Percentiles rank a stretch among this genome's conserved stretches.
These are phyloP conservation scores for Ernsta delagoae DNA, from an alignment of 2,888 invertebrate genomes.

Conservation along the genomic window DNA sequence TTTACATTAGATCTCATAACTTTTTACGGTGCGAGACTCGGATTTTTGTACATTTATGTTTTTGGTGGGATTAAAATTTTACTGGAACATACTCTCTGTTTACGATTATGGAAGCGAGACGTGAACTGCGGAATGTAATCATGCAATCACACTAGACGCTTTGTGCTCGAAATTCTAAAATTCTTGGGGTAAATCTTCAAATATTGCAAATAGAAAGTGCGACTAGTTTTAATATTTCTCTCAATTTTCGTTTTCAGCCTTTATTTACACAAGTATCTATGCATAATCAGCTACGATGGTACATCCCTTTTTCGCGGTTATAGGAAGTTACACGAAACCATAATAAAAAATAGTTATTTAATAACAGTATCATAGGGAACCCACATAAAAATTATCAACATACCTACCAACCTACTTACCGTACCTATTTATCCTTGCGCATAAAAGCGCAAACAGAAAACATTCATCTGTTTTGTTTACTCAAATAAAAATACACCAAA, in stretches of 20 bases:
- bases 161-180: conserved; percentile 13
- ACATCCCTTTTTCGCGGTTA: no score
- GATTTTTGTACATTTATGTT: no score
- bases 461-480: not conserved
- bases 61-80: conserved; percentile 74
- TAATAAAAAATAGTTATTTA: not conserved
- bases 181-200: not conserved
- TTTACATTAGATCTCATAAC: no score
- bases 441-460: not conserved
- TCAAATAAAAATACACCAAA: not conserved
- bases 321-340: no score
- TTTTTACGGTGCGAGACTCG: no score
- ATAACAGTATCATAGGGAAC: not conserved
- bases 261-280: not conserved
- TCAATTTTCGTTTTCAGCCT: not conserved
- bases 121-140: conserved; percentile 28
- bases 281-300: no score
- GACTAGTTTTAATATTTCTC: not conserved
- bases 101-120: conserved; percentile 38
- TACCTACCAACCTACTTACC: no score
- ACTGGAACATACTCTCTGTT: conserved; percentile 47
- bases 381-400: not conserved
- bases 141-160: conserved; percentile 17
- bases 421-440: no score
- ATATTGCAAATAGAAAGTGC: not conserved